A percentile compares a stretch with the other conserved stretches of the same genome.
Conservation (phyloP, 1,140 invertebrate genomes). For the Galleria mellonella region DNA sequence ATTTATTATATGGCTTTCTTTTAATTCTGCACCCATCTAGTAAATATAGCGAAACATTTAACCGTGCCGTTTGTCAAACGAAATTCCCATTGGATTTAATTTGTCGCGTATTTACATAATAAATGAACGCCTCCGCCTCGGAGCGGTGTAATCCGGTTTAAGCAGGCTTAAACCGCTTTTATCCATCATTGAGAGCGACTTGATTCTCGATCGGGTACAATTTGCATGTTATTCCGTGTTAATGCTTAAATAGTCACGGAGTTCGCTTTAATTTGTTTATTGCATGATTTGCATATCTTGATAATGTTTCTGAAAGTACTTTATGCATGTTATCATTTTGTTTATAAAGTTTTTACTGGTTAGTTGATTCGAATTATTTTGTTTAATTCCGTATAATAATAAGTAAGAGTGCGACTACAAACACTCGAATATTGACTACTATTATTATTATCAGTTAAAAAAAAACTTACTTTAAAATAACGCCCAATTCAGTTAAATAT, state of each 20-base stretch:
- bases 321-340: no score
- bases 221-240: constrained; percentile 60
- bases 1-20: no score
- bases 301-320: no score
- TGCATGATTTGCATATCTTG: constrained; percentile 10
- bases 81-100: constrained; percentile 70
- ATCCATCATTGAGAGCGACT: constrained; percentile 65
- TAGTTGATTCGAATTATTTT: no score
- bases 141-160: constrained; percentile 64
- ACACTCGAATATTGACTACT: no score
- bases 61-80: constrained; percentile 58
- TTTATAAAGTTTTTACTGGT: no score
- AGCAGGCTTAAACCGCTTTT: constrained; percentile 60
- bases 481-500: no score
- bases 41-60: constrained; percentile 34
- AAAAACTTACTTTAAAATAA: no score
- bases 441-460: no score
- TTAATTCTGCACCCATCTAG: neutral
- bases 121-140: constrained; percentile 64
- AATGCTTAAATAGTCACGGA: constrained; percentile 49
- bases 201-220: constrained; percentile 66
- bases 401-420: no score
- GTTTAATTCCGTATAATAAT: no score
- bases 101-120: constrained; percentile 72
- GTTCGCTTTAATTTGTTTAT: constrained; percentile 20